Base-by-base conservation (phyloP, 2,113 vertebrate species). In the Cryptomyrus ogoouensis region DNA sequence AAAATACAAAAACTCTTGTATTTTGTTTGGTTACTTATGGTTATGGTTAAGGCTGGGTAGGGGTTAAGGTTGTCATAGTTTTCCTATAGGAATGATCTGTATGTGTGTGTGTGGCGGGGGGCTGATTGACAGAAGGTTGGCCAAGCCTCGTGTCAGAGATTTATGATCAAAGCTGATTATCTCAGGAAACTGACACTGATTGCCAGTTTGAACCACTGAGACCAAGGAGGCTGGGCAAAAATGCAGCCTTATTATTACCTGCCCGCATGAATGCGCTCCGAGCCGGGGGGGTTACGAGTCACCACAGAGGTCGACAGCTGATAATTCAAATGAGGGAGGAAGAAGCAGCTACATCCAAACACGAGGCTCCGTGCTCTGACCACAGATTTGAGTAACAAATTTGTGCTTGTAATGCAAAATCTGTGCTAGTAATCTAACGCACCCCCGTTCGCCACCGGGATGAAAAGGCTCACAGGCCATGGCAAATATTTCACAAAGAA, bases 131-230 rank as follows among this genome's bases (percentile, higher is more conserved):
- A 96, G 93, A 94, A 96, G 94, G 92, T 96, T 95, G 96, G 96
- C 93, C 94, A 95, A 96, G 96, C 97, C 97, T 97, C 97, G 96
- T 97, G 97, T 98, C 97, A 96, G 94, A 96, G 97, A 98, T 97
- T 97, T 97, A 97, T 96, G 95, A 96, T 97, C 97, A 96, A 96
- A 93, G 93, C 94, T 96, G 95, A 95, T 96, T 96, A 96, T 96
- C 94, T 94, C 93, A 93, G 93, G 91, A 94, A 96, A 95, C 94
- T 96, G 96, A 96, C 96, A 96, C 93, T 96, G 95, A 96, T 96
- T 96, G 95, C 95, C 92, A 94, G 95, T 95, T 95, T 95, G 95
- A 95, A 94, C 94, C 94, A 93, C 91, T 91, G 94, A 95, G 95
- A 94, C 94, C 94, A 94, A 56, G 50, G n/a, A 49, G 9, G 83